These are phyloP conservation scores for Zelostemma sp. DNA, from an alignment of 1,140 invertebrate species.

Conservation along the genomic window DNA sequence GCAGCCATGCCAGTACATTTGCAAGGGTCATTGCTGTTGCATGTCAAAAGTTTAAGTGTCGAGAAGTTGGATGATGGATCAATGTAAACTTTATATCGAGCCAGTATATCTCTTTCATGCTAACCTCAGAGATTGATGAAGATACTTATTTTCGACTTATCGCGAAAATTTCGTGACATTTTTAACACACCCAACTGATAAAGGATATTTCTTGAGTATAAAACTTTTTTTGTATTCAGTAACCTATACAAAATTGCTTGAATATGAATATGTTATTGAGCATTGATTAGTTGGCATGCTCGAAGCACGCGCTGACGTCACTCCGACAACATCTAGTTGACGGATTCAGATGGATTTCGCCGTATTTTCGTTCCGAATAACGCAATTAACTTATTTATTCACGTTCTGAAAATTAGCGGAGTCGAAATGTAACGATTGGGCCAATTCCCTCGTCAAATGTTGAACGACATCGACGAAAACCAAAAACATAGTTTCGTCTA, in stretches of 20 bases:
- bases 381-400: too few species aligned
- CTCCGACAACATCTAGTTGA: too few species aligned
- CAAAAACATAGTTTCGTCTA: too few species aligned
- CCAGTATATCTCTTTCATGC: constrained; percentile 32
- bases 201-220: not conserved
- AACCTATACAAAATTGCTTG: constrained; percentile 6
- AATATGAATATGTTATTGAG: too few species aligned
- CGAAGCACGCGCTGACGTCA: too few species aligned
- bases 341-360: too few species aligned
- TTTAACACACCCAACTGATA: not conserved
- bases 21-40: constrained; percentile 42
- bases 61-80: constrained; percentile 39
- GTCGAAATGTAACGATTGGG: too few species aligned
- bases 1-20: constrained; percentile 31
- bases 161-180: constrained; percentile 54
- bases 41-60: constrained; percentile 34
- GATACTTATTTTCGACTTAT: constrained; percentile 58
- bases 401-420: too few species aligned
- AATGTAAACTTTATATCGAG: constrained; percentile 41
- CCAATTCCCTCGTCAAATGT: too few species aligned
- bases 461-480: too few species aligned
- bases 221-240: not conserved
- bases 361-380: too few species aligned
- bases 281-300: too few species aligned
- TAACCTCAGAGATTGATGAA: constrained; percentile 48